Base-by-base conservation (phyloP, 2,113 vertebrate genomes). In the Dendropsophus ebraccatus region DNA sequence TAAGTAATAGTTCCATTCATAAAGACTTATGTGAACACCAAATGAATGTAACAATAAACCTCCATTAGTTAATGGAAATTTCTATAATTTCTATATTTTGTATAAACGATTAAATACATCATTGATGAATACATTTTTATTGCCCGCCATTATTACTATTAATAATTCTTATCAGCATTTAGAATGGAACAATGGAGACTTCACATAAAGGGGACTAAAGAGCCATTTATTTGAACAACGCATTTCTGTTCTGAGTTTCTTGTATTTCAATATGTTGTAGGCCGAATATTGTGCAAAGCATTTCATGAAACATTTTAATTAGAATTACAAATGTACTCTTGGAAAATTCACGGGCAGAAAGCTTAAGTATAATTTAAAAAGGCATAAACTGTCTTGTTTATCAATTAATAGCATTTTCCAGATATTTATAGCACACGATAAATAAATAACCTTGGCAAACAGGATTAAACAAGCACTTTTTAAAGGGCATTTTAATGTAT, bases 341-440 rank as follows among this genome's bases (percentile, higher is more conserved):
- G 12, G n/a, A 65, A 13, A 81, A 81, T 28, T 60, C 52, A 23
- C 30, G 35, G 58, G 58, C 78, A 81, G 58, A 41, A 81, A 80
- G 77, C 32, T 41, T 41, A 80, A 80, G 56, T 60, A 54, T 80
- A 37, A 80, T 80, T 60, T 80, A 60, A 60, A 41, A 60, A 56
- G 28, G 75, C 32, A 25, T 60, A 80, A 60, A 62, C 14, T 62
- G 54, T 45, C 77, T 80, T 80, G 54, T 60, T 60, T 62, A 60
- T 80, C 77, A 80, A 80, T 62, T 80, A 80, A 80, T 80, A 62
- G 56, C 54, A 80, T 80, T 80, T 79, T 41, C 35, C 10, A 62
- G 54, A 60, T 62, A 80, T 62, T 80, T 80, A 60, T 80, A 60
- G 37, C 45, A 60, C 77, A 45, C 1, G 4, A 60, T 62, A 35